Percentiles rank a stretch among this genome's conserved stretches.
These are phyloP conservation scores for Borostomias antarcticus DNA, from an alignment of 2,797 vertebrate genomes.

Conservation along the genomic window DNA sequence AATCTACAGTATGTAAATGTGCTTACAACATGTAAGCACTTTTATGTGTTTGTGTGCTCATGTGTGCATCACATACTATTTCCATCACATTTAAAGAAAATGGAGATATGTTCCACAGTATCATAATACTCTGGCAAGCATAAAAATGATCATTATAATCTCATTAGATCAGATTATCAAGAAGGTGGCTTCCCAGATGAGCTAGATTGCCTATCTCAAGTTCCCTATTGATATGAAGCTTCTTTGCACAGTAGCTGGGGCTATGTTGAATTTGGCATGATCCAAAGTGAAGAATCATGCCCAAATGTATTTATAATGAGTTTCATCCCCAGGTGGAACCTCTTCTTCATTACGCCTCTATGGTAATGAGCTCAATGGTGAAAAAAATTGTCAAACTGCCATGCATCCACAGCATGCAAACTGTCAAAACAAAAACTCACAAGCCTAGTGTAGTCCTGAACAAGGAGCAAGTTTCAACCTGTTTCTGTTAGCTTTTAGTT, in stretches of 20 bases:
- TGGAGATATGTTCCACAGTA: no score
- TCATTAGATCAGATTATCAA: neutral
- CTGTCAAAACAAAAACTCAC: constrained; percentile 24
- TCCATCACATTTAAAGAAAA: no score
- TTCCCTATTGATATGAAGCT: neutral
- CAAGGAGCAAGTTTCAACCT: neutral
- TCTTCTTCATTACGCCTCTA: constrained; percentile 43
- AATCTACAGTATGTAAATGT: neutral
- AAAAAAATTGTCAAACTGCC: constrained; percentile 36
- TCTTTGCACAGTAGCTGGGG: constrained; percentile 11
- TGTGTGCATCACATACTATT: no score
- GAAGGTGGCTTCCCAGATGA: neutral
- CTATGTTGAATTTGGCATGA: constrained; percentile 27
- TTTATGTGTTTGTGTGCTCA: no score
- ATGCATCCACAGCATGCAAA: constrained; percentile 29
- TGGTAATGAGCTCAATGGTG: constrained; percentile 45
- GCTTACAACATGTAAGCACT: neutral
- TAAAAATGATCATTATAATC: neutral
- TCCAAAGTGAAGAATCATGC: constrained; percentile 31
- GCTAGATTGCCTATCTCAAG: neutral
- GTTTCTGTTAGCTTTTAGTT: no score
- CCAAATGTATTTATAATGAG: constrained; percentile 48
- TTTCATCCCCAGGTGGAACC: constrained; percentile 41
- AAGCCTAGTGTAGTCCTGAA: neutral
- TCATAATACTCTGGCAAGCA: no score